Evolutionary conservation across 2,888 invertebrate species (phyloP), one percentile per base, ranked within the genome.

Genomic region (Steinernema carpocapsae): DNA sequence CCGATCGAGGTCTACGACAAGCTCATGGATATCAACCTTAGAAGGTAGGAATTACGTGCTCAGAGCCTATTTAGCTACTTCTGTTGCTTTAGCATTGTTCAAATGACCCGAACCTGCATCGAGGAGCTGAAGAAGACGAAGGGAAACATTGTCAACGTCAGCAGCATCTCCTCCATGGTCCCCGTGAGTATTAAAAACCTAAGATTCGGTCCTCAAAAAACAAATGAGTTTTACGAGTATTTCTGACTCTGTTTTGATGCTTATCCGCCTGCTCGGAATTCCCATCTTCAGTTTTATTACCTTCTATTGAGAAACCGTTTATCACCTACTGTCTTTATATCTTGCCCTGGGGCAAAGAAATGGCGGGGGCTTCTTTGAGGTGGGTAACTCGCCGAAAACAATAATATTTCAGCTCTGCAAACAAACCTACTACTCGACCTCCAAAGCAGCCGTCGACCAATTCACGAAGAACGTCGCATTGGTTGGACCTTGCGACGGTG

Each of bases 391-490:
- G 46, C 1, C 70, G 7, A 10, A 14, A 37, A 12, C 19, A 12
- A 42, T 6, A 6, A 24, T 0, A 45, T 74, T 84, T 73, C 78
- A 90, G 56, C 96, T 96, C 88, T 92, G 95, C 0, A 93, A 93
- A 12, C 93, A 95, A 0, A 89, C 96, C 64, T 93, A 95, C 0
- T 97, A 97, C 88, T 88, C 87, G 80, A 92, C 97, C 88, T 95
- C 95, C 0, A 97, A 97, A 89, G 91, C 94, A 64, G 93, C 95
- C 22, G 91, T 97, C 0, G 97, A 97, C 88, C 96, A 97, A 88
- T 92, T 97, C 79, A 97, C 97, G 0, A 91, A 93, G 82, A 95
- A 95, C 88, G 91, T 93, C 1, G 96, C 97, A 6, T n/a, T n/a
- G n/a, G n/a, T 89, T 97, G 76, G 96, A 90, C 80, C 80, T 90